Percentiles rank a stretch among this genome's conserved stretches.
Evolutionary conservation across 2,797 vertebrate species (phyloP).

Genomic region (Rhabdomys pumilio): DNA sequence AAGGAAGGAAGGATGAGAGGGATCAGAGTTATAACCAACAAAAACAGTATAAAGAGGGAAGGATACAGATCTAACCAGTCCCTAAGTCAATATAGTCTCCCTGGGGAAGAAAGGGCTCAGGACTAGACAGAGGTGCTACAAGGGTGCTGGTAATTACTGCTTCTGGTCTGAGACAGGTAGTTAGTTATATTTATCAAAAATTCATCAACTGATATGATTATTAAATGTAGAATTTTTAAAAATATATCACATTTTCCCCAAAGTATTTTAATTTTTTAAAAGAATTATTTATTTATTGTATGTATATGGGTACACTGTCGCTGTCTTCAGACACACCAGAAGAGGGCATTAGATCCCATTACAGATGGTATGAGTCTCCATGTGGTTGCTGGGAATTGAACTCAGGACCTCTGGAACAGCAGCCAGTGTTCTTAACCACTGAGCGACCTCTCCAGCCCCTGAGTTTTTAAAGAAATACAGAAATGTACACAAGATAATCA

Average conservation of each 20-base stretch:
- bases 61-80: slow-evolving; percentile 6
- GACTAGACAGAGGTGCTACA: neutral
- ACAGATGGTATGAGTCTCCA: neutral
- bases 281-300: neutral
- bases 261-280: neutral
- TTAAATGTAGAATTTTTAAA: neutral
- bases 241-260: neutral
- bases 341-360: neutral
- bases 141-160: neutral
- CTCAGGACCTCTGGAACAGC: too few species aligned
- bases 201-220: neutral
- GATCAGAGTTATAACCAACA: neutral
- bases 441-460: neutral
- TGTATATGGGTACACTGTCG: neutral
- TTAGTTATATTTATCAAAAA: slow-evolving; percentile 23
- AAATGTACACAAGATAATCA: neutral
- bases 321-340: neutral
- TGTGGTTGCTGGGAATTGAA: too few species aligned
- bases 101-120: neutral
- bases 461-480: neutral
- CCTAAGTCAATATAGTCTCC: neutral
- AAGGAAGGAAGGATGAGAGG: neutral
- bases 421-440: too few species aligned
- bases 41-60: neutral
- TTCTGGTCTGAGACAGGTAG: neutral